Evolutionary conservation across 2,113 vertebrate genomes (phyloP).

Genomic region (Tragelaphus strepsiceros): DNA sequence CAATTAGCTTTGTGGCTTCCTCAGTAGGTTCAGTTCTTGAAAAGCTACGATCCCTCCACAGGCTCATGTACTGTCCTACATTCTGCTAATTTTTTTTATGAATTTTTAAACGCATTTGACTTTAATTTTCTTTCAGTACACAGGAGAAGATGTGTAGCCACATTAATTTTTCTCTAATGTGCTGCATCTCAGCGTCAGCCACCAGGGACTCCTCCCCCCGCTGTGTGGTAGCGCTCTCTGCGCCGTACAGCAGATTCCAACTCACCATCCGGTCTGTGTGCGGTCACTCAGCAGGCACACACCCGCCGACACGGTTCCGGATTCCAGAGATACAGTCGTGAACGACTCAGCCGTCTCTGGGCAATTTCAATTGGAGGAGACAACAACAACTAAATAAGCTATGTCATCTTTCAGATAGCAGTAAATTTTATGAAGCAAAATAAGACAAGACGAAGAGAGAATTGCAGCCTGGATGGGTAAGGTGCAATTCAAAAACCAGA

Average conservation of each 20-base stretch:
- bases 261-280: not conserved
- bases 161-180: constrained; percentile 25
- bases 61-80: not conserved
- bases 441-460: not conserved
- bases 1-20: not conserved
- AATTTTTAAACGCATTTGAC: constrained; percentile 12
- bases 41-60: not conserved
- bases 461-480: not conserved
- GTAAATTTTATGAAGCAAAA: not conserved
- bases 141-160: not conserved
- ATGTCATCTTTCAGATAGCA: no score
- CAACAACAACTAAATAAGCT: not conserved
- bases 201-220: not conserved
- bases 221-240: not conserved
- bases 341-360: accelerated
- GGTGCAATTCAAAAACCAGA: not conserved
- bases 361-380: not conserved
- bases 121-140: constrained; percentile 10
- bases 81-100: constrained; percentile 3
- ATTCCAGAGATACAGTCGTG: accelerated
- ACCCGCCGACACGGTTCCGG: accelerated
- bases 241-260: not conserved
- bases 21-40: not conserved
- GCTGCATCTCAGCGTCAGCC: not conserved
- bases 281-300: not conserved